Conservation (phyloP, 2,888 invertebrate species). For the Tyria jacobaeae region DNA sequence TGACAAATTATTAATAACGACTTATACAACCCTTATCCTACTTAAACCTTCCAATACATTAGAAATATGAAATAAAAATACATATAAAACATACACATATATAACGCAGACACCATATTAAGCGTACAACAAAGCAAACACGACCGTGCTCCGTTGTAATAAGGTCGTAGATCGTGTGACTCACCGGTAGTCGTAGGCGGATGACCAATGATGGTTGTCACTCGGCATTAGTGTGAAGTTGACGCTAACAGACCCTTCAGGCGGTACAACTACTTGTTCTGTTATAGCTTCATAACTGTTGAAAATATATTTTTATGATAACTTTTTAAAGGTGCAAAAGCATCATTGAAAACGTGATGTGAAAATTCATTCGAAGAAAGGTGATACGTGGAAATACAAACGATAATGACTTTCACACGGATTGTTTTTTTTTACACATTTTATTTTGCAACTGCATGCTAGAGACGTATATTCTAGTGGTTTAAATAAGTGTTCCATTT, state of each 20-base stretch:
- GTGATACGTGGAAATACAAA: no score
- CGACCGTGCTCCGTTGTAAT: slow-evolving; percentile 5
- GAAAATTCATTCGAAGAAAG: not conserved
- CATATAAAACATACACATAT: slow-evolving; percentile 12
- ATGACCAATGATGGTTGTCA: slow-evolving; percentile 94
- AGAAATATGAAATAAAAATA: slow-evolving; percentile 17
- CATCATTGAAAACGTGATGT: not conserved
- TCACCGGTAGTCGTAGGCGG: slow-evolving; percentile 92
- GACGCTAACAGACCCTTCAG: slow-evolving; percentile 85
- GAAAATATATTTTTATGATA: not conserved
- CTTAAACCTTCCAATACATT: slow-evolving; percentile 6
- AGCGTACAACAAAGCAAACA: slow-evolving; percentile 16
- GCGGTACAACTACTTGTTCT: slow-evolving; percentile 87
- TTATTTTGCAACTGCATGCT: no score
- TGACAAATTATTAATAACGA: not conserved
- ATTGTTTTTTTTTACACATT: no score
- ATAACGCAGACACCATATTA: slow-evolving; percentile 5
- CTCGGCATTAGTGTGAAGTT: slow-evolving; percentile 94
- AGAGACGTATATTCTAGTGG: no score
- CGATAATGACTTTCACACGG: no score
- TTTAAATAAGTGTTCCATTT: no score
- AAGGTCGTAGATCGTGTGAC: slow-evolving; percentile 48
- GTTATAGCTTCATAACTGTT: slow-evolving; percentile 88
- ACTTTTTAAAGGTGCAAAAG: not conserved
- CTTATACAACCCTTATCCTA: slow-evolving; percentile 8